phyloP scores from a whole-genome alignment of 2,113 vertebrate genomes.

The Nesospiza acunhae region DNA sequence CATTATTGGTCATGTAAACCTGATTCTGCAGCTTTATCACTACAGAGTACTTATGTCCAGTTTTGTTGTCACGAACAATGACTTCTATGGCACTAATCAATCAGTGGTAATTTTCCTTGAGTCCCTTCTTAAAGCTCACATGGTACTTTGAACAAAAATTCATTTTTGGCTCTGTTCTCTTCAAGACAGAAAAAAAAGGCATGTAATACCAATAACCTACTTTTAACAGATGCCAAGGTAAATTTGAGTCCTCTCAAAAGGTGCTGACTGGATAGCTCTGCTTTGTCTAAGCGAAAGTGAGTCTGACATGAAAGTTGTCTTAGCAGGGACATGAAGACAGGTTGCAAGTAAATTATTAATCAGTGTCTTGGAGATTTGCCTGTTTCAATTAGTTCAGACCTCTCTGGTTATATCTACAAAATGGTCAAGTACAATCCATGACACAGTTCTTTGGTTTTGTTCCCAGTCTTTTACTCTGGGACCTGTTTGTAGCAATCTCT shows the following conservation, averaged over 20 bases:
- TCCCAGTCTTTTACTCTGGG: neutral
- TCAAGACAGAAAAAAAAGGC: neutral
- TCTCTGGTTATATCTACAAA: neutral
- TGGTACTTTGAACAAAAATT: neutral
- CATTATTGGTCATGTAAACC: neutral
- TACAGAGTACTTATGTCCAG: neutral
- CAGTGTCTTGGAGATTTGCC: neutral
- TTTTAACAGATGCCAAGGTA: neutral
- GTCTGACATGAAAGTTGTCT: neutral
- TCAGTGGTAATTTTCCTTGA: neutral
- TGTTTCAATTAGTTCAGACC: neutral
- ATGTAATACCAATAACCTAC: neutral
- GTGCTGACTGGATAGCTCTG: neutral
- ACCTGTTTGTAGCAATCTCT: neutral
- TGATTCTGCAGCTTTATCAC: neutral
- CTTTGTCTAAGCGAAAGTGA: neutral
- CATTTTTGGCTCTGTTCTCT: neutral
- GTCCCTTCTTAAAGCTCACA: neutral
- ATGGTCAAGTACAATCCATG: neutral
- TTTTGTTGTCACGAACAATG: neutral
- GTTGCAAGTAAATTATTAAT: neutral
- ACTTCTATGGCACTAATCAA: neutral
- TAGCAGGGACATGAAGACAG: neutral
- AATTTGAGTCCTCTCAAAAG: neutral
- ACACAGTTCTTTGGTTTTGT: neutral